A percentile compares a stretch with the other conserved stretches of the same genome.
Conservation (phyloP, 2,888 invertebrate species). For the Punctoribates punctum region DNA sequence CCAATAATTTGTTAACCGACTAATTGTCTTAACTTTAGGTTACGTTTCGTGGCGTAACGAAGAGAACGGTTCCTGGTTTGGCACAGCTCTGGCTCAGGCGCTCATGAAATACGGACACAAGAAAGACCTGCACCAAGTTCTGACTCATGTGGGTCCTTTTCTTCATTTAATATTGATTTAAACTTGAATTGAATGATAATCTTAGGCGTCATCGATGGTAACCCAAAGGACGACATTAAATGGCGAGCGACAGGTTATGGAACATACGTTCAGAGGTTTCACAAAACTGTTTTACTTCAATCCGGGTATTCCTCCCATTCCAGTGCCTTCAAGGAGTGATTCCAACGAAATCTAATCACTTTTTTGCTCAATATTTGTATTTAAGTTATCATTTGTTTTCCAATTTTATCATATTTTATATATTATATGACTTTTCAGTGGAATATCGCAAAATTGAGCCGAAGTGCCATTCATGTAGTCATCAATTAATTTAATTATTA, state of each 20-base stretch:
- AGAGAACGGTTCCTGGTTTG: constrained; percentile 46
- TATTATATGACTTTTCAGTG: not conserved
- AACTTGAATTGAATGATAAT: not conserved
- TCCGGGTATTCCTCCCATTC: constrained; percentile 43
- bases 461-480: constrained; percentile 4
- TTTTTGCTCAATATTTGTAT: constrained; percentile 4
- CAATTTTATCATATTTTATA: constrained; percentile 11
- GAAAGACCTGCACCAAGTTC: constrained; percentile 37
- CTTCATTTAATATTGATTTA: not conserved
- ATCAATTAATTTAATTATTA: too few relatives aligned
- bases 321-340: not conserved
- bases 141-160: constrained; percentile 33
- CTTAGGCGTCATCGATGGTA: constrained; percentile 35
- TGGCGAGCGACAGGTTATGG: constrained; percentile 46
- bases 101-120: constrained; percentile 42
- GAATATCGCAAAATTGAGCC: not conserved
- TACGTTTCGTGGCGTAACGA: constrained; percentile 44
- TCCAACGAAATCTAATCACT: not conserved
- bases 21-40: constrained; percentile 37
- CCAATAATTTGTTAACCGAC: too few relatives aligned
- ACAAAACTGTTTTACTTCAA: constrained; percentile 47
- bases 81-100: constrained; percentile 33
- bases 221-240: constrained; percentile 33
- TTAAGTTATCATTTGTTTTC: constrained; percentile 6
- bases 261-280: constrained; percentile 45